Base-by-base conservation (phyloP, 2,113 vertebrate species). In the Cyanistes caeruleus region DNA sequence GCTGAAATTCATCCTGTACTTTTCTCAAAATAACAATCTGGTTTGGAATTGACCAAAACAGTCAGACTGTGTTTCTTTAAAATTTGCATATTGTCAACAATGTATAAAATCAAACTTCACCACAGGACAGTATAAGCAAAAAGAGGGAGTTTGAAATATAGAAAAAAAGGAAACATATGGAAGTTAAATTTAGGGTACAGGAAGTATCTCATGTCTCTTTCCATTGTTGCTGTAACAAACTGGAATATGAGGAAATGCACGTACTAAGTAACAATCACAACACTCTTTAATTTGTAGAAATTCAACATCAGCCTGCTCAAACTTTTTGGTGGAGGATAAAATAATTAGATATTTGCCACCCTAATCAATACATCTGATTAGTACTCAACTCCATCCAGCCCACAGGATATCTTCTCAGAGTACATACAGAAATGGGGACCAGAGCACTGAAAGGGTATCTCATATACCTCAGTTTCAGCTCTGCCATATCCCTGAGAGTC, bases 21-120 rank as follows among this genome's bases (percentile, higher is more conserved):
- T 69, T 55, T 10, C 16, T 68, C 16, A 59, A 91, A 96, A 97
- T 82, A 92, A 91, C 80, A 95, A 80, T 67, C 7, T 85, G 19
- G 5, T 65, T 89, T 93, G 23, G 3, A 84, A 82, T 76, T 78
- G 46, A 24, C 27, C 74, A 82, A 90, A 72, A 39, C 85, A 24
- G 27, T n/a, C 20, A 65, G 81, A 79, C 10, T 56, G 27, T 12
- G 64, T 91, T 94, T 87, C 11, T 92, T 94, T 91, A n/a, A 88
- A 65, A 52, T 4, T 33, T 2, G 2, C 5, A 28, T 58, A 4
- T 7, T 60, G 13, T 44, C 58, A 76, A 37, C 33, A 65, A 63
- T 22, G 22, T 21, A 25, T 49, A 51, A 90, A 96, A 86, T 37
- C 10, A 80, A 59, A 53, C 7, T 67, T 78, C 11, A 52, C 22